These are phyloP conservation scores for Epistrophe grossulariae DNA, from an alignment of 2,888 invertebrate genomes.

Conservation along the genomic window DNA sequence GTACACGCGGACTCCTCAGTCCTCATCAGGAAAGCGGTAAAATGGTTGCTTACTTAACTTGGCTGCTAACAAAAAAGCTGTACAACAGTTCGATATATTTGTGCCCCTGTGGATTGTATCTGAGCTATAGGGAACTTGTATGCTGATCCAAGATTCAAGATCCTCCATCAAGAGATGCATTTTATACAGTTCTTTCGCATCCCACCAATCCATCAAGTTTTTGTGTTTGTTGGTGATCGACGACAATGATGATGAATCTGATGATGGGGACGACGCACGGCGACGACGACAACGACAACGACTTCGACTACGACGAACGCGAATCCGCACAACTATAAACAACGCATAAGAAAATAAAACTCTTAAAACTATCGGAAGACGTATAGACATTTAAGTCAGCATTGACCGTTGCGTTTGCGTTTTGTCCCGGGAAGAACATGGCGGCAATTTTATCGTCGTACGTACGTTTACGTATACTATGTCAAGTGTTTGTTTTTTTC, in stretches of 20 bases:
- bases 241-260: conserved; percentile 48
- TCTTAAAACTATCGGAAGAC: conserved; percentile 33
- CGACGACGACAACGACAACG: conserved; percentile 8
- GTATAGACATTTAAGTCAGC: conserved; percentile 39
- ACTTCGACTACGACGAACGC: conserved; percentile 1
- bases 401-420: conserved; percentile 48
- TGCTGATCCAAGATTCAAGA: conserved; percentile 66
- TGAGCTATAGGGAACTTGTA: conserved; percentile 49
- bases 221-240: conserved; percentile 57
- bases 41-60: conserved; percentile 58
- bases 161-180: conserved; percentile 30
- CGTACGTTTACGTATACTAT: conserved; percentile 24
- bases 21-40: conserved; percentile 61
- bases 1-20: conserved; percentile 18
- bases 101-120: conserved; percentile 28
- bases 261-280: background rate
- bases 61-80: conserved; percentile 41
- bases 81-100: conserved; percentile 52
- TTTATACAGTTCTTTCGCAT: conserved; percentile 61
- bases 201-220: conserved; percentile 74
- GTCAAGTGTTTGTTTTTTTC: conserved; percentile 32
- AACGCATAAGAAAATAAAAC: conserved; percentile 17
- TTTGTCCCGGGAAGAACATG: conserved; percentile 60
- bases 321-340: background rate
- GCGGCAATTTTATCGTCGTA: conserved; percentile 33